phyloP scores from a whole-genome alignment of 2,113 vertebrate genomes.

The Onychorhynchus coronatus region DNA sequence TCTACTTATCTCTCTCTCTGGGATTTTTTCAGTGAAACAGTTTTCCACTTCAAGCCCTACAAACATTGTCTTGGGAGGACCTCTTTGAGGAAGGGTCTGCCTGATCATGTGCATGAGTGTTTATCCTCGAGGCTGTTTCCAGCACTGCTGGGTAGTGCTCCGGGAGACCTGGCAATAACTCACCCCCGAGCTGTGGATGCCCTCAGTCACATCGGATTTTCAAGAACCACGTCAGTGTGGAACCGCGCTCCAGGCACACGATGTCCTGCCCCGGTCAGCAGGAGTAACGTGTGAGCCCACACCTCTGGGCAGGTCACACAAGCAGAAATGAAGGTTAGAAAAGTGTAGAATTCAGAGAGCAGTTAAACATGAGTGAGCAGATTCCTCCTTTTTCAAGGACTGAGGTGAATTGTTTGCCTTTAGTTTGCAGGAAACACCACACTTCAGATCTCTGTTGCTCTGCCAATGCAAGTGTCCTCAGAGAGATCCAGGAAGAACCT shows the following conservation, averaged over 20 bases:
- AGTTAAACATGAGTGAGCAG: background rate
- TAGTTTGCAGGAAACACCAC: background rate
- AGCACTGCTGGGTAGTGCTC: background rate
- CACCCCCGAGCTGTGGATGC: background rate
- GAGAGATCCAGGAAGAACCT: background rate
- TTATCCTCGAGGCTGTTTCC: accelerated
- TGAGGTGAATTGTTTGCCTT: background rate
- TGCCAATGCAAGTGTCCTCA: background rate
- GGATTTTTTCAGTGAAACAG: background rate
- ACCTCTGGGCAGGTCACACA: background rate
- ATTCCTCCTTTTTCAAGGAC: background rate
- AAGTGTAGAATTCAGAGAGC: background rate
- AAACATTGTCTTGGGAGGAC: background rate
- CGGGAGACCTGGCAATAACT: background rate
- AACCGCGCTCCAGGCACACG: accelerated
- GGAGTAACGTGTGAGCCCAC: background rate
- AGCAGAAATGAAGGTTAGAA: background rate
- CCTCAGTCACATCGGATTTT: background rate
- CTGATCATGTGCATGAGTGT: background rate
- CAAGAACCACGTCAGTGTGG: background rate
- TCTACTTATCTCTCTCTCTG: background rate
- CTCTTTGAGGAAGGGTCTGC: background rate
- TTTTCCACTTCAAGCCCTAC: background rate
- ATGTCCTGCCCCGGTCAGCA: background rate
- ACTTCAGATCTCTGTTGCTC: background rate